These are phyloP conservation scores for Sipha maydis DNA, from an alignment of 2,888 invertebrate genomes.

Conservation along the genomic window DNA sequence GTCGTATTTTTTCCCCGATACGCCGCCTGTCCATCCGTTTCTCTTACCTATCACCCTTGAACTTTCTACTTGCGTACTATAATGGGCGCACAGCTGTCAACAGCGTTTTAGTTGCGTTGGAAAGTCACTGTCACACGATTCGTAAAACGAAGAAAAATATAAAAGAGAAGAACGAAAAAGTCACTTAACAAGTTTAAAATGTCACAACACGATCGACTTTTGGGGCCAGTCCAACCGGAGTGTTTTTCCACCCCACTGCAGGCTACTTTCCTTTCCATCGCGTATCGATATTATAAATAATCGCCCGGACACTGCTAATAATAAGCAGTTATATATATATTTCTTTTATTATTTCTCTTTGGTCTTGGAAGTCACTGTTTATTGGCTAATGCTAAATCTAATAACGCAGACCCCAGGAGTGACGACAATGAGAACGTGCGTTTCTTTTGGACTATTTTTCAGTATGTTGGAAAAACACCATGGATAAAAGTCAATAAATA, in stretches of 20 bases:
- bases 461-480: neutral
- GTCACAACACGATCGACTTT: conserved; percentile 39
- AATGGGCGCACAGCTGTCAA: conserved; percentile 14
- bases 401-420: neutral
- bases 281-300: conserved; percentile 25
- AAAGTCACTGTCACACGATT: conserved; percentile 44
- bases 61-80: neutral
- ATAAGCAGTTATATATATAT: conserved; percentile 1
- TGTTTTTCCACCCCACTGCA: neutral
- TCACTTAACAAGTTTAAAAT: conserved; percentile 27
- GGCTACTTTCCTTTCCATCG: neutral
- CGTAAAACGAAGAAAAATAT: conserved; percentile 20
- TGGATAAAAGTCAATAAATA: neutral
- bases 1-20: neutral
- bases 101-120: conserved; percentile 41
- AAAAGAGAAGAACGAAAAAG: neutral
- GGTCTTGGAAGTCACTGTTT: conserved; percentile 17
- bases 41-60: neutral
- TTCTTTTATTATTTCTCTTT: conserved; percentile 4
- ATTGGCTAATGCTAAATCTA: neutral
- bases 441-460: conserved; percentile 18
- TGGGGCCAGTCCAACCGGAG: conserved; percentile 34
- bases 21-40: neutral
- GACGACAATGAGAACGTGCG: neutral
- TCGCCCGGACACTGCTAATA: conserved; percentile 1